Percentiles rank a stretch among this genome's conserved stretches.
These are phyloP conservation scores for Paradoxurus hermaphroditus DNA, from an alignment of 2,113 vertebrate genomes.

Conservation along the genomic window DNA sequence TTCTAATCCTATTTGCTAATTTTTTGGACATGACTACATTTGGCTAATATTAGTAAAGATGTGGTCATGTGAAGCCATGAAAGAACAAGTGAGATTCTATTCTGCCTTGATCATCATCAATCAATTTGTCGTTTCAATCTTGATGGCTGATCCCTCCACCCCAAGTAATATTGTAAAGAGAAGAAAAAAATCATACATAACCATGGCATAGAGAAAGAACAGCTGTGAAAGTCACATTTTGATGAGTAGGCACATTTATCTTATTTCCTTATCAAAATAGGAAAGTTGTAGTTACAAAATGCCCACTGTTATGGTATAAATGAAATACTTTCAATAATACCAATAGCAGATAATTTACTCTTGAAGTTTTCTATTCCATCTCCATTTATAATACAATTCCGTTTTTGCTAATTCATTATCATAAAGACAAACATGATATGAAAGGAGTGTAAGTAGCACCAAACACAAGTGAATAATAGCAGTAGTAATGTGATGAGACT, in stretches of 20 bases:
- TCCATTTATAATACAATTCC: background rate
- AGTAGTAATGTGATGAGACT: background rate
- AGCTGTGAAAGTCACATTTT: background rate
- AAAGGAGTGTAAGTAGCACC: background rate
- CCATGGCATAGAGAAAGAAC: background rate
- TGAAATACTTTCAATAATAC: background rate
- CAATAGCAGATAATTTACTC: background rate
- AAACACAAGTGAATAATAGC: background rate
- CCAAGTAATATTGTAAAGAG: background rate
- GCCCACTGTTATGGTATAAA: background rate
- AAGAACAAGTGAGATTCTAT: background rate
- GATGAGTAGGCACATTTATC: background rate
- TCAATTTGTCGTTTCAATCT: background rate
- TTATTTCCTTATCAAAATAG: background rate
- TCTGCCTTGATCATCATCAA: background rate
- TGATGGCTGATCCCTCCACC: background rate
- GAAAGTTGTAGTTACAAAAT: background rate
- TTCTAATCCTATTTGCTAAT: background rate
- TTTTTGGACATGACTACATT: background rate
- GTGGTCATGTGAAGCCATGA: background rate
- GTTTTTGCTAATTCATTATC: background rate
- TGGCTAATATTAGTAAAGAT: background rate
- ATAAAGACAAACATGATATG: background rate
- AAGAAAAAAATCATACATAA: background rate
- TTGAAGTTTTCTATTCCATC: background rate